A percentile compares a stretch with the other conserved stretches of the same genome.
These are phyloP conservation scores for Periplaneta americana DNA, from an alignment of 1,140 invertebrate species.

Conservation along the genomic window DNA sequence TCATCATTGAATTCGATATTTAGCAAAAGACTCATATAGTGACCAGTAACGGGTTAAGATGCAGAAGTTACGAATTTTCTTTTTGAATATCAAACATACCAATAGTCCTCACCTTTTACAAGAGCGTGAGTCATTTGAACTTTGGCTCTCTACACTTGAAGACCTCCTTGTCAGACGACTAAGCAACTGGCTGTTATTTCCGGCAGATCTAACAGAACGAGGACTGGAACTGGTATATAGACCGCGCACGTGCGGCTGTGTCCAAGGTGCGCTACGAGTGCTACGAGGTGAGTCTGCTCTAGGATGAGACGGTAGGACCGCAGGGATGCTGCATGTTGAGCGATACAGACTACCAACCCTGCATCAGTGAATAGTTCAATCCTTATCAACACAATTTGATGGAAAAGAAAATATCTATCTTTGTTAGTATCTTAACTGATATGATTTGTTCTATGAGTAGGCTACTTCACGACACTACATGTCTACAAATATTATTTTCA, in stretches of 20 bases:
- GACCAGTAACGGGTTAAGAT: no score
- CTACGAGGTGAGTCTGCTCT: conserved; percentile 66
- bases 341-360: conserved; percentile 42
- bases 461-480: no score
- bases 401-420: background rate
- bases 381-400: no score
- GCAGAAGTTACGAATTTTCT: no score
- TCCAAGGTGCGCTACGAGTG: conserved; percentile 77
- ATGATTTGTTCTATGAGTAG: no score
- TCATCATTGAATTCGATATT: no score
- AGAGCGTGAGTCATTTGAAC: conserved; percentile 67
- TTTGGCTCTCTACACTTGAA: conserved; percentile 70
- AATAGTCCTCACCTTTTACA: conserved; percentile 52
- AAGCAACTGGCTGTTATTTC: conserved; percentile 35
- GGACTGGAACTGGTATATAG: conserved; percentile 63
- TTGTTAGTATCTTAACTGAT: background rate
- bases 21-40: no score
- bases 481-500: no score
- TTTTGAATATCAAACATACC: no score
- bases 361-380: background rate
- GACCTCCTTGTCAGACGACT: conserved; percentile 52
- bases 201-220: conserved; percentile 59
- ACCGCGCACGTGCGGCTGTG: conserved; percentile 55
- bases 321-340: conserved; percentile 42
- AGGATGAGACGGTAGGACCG: conserved; percentile 29